These are phyloP conservation scores for Gallinago stenura DNA, from an alignment of 2,797 vertebrate species.

Conservation along the genomic window DNA sequence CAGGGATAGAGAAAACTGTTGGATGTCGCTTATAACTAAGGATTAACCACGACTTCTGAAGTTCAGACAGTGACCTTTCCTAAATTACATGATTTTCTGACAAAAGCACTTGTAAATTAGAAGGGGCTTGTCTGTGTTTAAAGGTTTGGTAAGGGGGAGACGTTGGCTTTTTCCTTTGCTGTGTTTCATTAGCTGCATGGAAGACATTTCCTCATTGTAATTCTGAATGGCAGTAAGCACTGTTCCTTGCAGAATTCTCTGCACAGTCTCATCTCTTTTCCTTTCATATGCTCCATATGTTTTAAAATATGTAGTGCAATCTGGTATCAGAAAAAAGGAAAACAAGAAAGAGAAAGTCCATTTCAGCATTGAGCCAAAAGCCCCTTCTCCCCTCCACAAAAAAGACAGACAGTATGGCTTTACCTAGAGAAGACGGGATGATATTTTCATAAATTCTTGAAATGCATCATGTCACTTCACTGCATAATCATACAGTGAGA, in stretches of 20 bases:
- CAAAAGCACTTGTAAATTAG: not conserved
- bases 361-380: not conserved
- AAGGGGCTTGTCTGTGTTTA: not conserved
- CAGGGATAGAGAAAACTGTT: not conserved
- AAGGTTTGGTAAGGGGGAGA: not conserved
- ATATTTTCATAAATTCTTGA: not conserved
- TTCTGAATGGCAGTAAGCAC: not conserved
- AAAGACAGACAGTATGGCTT: not conserved
- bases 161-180: not conserved
- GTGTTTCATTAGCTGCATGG: not conserved
- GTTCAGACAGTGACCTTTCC: not conserved
- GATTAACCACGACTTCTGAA: not conserved
- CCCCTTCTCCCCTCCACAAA: rapidly evolving
- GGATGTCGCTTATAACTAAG: not conserved
- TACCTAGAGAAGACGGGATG: not conserved
- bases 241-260: not conserved
- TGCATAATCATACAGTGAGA: rapidly evolving
- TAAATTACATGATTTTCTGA: not conserved
- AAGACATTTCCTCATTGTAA: not conserved
- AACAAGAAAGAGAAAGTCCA: not conserved
- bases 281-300: not conserved
- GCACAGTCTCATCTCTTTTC: not conserved
- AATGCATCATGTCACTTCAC: not conserved
- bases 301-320: not conserved
- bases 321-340: not conserved